Base-by-base conservation (phyloP, 2,797 vertebrate genomes). In the Gobionotothen gibberifrons region DNA sequence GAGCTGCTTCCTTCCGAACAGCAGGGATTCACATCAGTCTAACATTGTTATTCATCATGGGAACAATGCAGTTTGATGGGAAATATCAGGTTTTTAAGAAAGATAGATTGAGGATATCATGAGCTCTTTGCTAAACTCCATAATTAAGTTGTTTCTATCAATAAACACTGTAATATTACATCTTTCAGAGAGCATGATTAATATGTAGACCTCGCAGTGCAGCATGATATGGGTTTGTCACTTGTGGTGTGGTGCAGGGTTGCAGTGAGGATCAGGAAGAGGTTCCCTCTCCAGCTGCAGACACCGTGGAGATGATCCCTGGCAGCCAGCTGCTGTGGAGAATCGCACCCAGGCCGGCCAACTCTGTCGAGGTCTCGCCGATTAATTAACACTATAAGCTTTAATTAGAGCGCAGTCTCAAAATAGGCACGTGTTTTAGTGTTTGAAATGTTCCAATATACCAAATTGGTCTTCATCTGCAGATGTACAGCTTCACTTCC, bases 401-500 rank as follows among this genome's bases (percentile, higher is more conserved):
- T 43, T 19, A 13, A 22, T 9, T 5, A 5, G n/a, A 43, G 26
- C 2, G 0, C 11, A 14, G 11, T 21, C 19, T 66, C 1, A 43
- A 39, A 39, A 60, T 22, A 8, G 22, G 21, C 15, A 47, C 16
- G 47, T 12, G 21, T 43, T 29, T 26, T 49, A 32, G 13, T 4
- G 21, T 52, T 43, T 59, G 43, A 29, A 11, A 22, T 32, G 51
- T 32, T 75, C 46, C 56, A 15, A 55, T 13, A 5, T 22, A 6
- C 12, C 1, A 5, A 58, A 2, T 7, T 12, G 29, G 19, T 29
- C 7, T 47, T 56, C 87, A 44, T 52, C 59, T 72, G 44, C 89
- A 99, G 98, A 99, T 97, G 96, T 99, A 99, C 89, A 98, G 96
- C 87, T 99, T 99, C 77, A 99, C 98, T 1, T 95, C 93, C 21